These are phyloP conservation scores for Salvelinus fontinalis DNA, from an alignment of 2,113 vertebrate genomes.

Conservation along the genomic window DNA sequence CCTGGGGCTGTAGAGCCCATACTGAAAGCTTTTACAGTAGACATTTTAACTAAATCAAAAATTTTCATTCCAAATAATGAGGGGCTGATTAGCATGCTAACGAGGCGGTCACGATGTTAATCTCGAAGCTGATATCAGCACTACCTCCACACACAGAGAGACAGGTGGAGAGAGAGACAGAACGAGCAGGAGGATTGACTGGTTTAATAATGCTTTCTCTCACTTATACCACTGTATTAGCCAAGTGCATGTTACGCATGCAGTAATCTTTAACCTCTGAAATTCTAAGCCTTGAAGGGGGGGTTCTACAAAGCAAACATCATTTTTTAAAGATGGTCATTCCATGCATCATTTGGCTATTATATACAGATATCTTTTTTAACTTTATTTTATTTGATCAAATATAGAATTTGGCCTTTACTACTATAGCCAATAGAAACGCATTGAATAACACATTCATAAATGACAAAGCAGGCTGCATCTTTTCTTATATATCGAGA, in stretches of 20 bases:
- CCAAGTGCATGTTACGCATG: neutral
- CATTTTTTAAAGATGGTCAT: no score
- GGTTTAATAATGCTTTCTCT: neutral
- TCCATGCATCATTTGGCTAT: no score
- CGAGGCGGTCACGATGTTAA: slow-evolving; percentile 41
- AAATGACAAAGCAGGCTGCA: no score
- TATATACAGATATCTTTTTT: no score
- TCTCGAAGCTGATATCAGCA: slow-evolving; percentile 31
- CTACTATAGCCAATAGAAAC: no score
- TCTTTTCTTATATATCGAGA: no score
- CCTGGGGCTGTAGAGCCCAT: slow-evolving; percentile 42
- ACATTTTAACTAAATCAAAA: slow-evolving; percentile 52
- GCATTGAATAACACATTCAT: no score
- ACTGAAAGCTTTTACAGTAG: slow-evolving; percentile 45
- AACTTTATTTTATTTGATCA: no score
- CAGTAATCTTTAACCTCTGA: neutral
- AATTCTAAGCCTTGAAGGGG: neutral
- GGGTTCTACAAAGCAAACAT: no score
- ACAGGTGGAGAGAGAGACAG: neutral
- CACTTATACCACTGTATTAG: neutral
- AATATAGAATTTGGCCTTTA: no score
- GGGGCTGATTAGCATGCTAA: slow-evolving; percentile 50
- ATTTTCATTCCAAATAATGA: slow-evolving; percentile 52
- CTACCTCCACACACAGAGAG: neutral
- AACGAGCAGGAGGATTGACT: neutral